A percentile compares a stretch with the other conserved stretches of the same genome.
These are phyloP conservation scores for Andrena hattorfiana DNA, from an alignment of 2,888 invertebrate species.

Conservation along the genomic window DNA sequence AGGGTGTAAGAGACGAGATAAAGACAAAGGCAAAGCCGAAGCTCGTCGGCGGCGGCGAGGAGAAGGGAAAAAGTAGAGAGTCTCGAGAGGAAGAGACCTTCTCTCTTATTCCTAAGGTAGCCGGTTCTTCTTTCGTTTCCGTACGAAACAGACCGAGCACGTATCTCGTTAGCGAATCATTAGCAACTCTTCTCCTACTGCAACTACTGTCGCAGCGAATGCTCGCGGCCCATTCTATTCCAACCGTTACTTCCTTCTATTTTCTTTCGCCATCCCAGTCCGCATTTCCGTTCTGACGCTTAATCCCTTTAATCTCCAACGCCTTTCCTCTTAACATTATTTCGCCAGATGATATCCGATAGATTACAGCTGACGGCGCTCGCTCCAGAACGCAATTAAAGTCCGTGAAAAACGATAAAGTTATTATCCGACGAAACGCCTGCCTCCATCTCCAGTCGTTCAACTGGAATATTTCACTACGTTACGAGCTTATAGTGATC, in stretches of 20 bases:
- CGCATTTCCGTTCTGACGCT: background rate
- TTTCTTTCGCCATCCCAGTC: background rate
- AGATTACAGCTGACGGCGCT: no score
- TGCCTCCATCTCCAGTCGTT: no score
- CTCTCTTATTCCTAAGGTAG: constrained; percentile 48
- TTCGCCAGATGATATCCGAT: no score
- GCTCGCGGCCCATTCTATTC: constrained; percentile 43
- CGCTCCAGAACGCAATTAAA: no score
- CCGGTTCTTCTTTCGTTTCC: constrained; percentile 57
- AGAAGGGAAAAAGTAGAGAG: constrained; percentile 27
- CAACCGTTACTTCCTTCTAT: constrained; percentile 29
- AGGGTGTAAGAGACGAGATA: background rate
- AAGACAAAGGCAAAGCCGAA: constrained; percentile 20
- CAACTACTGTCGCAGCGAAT: constrained; percentile 56
- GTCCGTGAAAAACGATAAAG: no score
- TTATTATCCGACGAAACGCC: no score
- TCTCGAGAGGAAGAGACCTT: constrained; percentile 60
- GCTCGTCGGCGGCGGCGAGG: constrained; percentile 19
- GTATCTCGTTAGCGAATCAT: constrained; percentile 82
- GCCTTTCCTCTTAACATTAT: no score
- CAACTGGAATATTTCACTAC: no score
- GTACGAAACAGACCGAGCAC: constrained; percentile 74
- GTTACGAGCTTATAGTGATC: no score
- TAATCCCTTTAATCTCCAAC: background rate
- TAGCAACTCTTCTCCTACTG: constrained; percentile 75